Base-by-base conservation (phyloP, 2,888 invertebrate species). In the Galeruca laticollis region DNA sequence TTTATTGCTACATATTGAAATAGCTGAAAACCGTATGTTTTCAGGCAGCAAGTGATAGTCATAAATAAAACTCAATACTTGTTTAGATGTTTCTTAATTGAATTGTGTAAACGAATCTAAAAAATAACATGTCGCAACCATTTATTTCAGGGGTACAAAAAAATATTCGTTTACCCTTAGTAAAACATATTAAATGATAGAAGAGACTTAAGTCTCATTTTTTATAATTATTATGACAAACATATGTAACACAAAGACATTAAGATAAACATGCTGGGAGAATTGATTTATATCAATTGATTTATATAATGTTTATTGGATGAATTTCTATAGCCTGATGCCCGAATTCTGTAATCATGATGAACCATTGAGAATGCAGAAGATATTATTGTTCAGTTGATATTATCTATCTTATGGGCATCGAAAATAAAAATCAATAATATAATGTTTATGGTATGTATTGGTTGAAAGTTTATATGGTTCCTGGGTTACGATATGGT, bases 141-240 rank as follows among this genome's bases (percentile, higher is more conserved):
- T 49, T 49, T 1, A 18, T 49, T 20, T 11, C 8, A 21, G 8
- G 20, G 49, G 10, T 1, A 49, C 49, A 49, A 49, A 49, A 26
- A 49, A 49, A 49, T 47, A 13, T 47, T 49, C 15, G 49, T 49
- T 49, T 49, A 49, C 18, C 49, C 49, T 18, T 15, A 20, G 9
- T 10, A 49, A 49, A 49, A 49, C 15, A 49, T 20, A 20, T 18
- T n/a, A 9, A 18, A 49, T 49, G 8, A 49, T 49, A 20, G 20
- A 49, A 49, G 18, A 49, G 20, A 49, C 49, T 18, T 49, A 18
- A 20, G 49, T 9, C 18, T 8, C 11, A 21, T 6, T 49, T 49
- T 49, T 21, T 49, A 49, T 18, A 49, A 49, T 20, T 49, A 49
- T 49, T 49, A 49, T 49, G 18, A 49, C 49, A 20, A 49, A 49